Base-by-base conservation (phyloP, 1,140 invertebrate genomes). In the Trichogramma pretiosum region DNA sequence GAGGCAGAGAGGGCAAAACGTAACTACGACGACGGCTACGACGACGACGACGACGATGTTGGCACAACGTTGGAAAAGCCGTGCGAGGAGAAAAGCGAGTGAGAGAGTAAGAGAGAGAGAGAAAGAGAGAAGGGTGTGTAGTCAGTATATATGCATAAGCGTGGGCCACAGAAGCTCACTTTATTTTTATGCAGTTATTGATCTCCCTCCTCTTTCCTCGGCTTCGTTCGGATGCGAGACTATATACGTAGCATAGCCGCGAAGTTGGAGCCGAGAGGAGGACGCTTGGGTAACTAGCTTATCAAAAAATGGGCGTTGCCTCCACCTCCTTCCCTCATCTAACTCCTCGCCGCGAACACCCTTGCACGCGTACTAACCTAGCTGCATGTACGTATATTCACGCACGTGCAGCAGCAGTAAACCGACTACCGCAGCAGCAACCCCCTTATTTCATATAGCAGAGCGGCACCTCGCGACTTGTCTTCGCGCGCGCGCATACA, bases 111-210 rank as follows among this genome's bases (percentile, higher is more conserved):
- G 36, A 46, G 46, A 54, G 52, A 44, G 52, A 55, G 50, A 48
- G 56, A 44, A 47, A 58, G 30, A 39, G 44, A 50, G 33, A 44
- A 52, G 37, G 50, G 46, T 41, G 47, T 41, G 37, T 40, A 48
- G 41, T 41, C 32, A 46, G 22, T n/a, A n/a, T n/a, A n/a, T n/a
- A n/a, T n/a, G n/a, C n/a, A n/a, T n/a, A n/a, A n/a, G n/a, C n/a
- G n/a, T n/a, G n/a, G n/a, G n/a, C n/a, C n/a, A n/a, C n/a, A n/a
- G n/a, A n/a, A n/a, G n/a, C 67, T 70, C 67, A 64, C 67, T 70
- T 71, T 71, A 70, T 70, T 70, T 71, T 71, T 71, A 71, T 71
- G 68, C 68, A 71, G 67, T 71, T 71, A 71, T 70, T 69, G 68
- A 71, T 70, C 67, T 70, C 64, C 59, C 63, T 64, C 36, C 43